Evolutionary conservation across 1,140 invertebrate species (phyloP), one percentile per base, ranked within the genome.

Genomic region (Drosophila prosaltans): DNA sequence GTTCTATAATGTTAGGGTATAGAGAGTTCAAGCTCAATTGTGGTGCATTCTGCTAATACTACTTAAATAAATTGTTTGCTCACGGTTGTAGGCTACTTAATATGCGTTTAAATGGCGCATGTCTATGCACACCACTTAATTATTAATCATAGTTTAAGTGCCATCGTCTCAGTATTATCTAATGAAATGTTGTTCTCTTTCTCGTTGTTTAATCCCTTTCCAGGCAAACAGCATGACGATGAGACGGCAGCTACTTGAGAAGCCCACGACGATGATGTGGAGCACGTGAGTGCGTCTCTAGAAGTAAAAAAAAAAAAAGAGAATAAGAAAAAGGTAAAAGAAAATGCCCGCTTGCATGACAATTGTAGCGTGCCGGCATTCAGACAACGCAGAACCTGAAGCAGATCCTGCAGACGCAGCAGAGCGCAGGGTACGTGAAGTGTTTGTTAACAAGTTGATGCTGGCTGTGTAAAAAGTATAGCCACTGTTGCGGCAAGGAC

Each of bases 351-450:
- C 80, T 88, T 89, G 83, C 84, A 89, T 88, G 83, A 88, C 83
- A 88, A 88, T 88, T 89, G 84, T 83, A 89, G 84, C 84, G 80
- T 89, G 83, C 80, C 79, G 77, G 84, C 84, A 89, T 89, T 89
- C 74, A 89, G 74, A 86, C 78, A 86, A 83, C 83, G 80, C 79
- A 88, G 76, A 67, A 74, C 7, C 54, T 48, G 43, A 9, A 67
- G 32, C 64, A 72, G 28, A 48, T 60, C 36, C 54, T 62, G 36
- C 59, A 60, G 71, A 69, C 80, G 69, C 80, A 78, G 83, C 74
- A 77, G 76, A 74, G 83, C 76, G 83, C 74, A 75, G 72, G 69
- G 80, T 88, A 88, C 83, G 83, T 88, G 83, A 83, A 88, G 83
- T 78, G 83, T 80, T 67, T 88, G 80, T 71, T 54, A 89, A 88